A percentile compares a stretch with the other conserved stretches of the same genome.
These are phyloP conservation scores for Callionymus lyra DNA, from an alignment of 2,113 vertebrate species.

Conservation along the genomic window DNA sequence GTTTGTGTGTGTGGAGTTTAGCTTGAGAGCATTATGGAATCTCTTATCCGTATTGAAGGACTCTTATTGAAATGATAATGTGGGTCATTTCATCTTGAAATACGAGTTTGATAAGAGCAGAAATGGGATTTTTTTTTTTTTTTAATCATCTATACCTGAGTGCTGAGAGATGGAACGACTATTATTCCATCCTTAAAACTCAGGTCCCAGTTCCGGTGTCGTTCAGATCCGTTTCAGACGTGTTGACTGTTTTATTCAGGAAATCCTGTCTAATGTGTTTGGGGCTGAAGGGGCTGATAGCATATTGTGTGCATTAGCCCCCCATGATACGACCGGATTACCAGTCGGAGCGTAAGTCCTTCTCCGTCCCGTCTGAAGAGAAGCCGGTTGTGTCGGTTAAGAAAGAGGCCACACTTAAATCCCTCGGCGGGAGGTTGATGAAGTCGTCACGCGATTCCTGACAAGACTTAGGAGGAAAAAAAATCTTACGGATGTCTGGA, in stretches of 20 bases:
- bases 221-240: too few relatives aligned
- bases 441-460: conserved; percentile 29
- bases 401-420: conserved; percentile 25
- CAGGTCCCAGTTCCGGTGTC: too few relatives aligned
- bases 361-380: conserved; percentile 8
- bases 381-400: conserved; percentile 14
- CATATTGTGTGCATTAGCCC: conserved; percentile 8
- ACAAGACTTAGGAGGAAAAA: too few relatives aligned
- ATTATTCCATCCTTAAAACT: neutral
- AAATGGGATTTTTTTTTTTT: too few relatives aligned
- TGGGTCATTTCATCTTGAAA: conserved; percentile 14
- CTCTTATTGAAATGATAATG: conserved; percentile 1
- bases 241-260: too few relatives aligned
- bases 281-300: too few relatives aligned
- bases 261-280: too few relatives aligned
- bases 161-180: too few relatives aligned
- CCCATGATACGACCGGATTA: conserved; percentile 16
- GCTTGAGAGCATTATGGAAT: conserved; percentile 13
- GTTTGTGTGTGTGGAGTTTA: conserved; percentile 11
- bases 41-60: conserved; percentile 13
- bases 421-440: conserved; percentile 22
- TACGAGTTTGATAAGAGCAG: conserved; percentile 5
- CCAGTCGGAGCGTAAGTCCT: conserved; percentile 23
- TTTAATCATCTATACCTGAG: too few relatives aligned
- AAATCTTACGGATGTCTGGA: too few relatives aligned